Evolutionary conservation across 2,888 invertebrate species (phyloP), one percentile per base, ranked within the genome.

Genomic region (Caenorhabditis sinica): DNA sequence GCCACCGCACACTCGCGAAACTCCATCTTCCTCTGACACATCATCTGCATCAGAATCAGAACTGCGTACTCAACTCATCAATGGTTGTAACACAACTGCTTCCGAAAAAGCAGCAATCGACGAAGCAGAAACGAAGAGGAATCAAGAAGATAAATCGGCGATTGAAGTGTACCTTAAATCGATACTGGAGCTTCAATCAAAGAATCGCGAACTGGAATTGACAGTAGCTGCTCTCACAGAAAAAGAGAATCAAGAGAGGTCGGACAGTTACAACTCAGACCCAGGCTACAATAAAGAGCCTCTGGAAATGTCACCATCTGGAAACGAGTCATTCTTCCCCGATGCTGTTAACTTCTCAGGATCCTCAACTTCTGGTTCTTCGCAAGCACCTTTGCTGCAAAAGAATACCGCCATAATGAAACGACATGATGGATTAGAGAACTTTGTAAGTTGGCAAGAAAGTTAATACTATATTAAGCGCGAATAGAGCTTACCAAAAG

Each of bases 151-250:
- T 13, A 71, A 79, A 28, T 51, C 36, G 23, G 69, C 53, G 1
- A 65, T 66, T 13, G 85, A 87, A 56, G 53, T 51, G 6, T 81
- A 81, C 45, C 53, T 88, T 36, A 86, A 88, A 56, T 81, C 82
- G 15, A 88, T 85, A 66, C 80, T 88, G n/a, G 75, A 82, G 43
- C 61, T 88, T 13, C 86, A 86, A 49, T 63, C 83, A 20, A 79
- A 71, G 43, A 75, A 77, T 63, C 82, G 82, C 8, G 73, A 82
- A 15, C 23, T 85, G 56, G 76, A 77, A 25, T 15, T 73, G 43
- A 58, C 71, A 43, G 17, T 83, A 8, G 56, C 68, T 13, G 20
- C 66, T 20, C 1, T 60, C 30, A n/a, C 33, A 8, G 75, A 75
- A 43, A 58, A 61, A 1, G 60, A 72, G 25, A 72, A 56, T 23